A percentile compares a stretch with the other conserved stretches of the same genome.
Evolutionary conservation across 1,140 invertebrate genomes (phyloP).

Genomic region (Drosophila baimaii): DNA sequence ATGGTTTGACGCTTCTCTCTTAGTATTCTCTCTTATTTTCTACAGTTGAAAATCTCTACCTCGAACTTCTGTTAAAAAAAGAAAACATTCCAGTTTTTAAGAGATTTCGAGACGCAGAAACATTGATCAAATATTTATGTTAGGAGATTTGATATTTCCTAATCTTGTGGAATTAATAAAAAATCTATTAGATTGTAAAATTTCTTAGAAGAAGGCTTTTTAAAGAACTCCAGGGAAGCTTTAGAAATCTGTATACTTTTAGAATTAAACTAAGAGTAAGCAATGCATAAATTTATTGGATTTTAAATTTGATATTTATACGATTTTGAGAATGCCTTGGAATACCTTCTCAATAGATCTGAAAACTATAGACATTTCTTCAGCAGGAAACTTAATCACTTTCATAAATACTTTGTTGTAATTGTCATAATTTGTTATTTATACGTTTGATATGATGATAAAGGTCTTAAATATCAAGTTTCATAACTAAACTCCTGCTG

Average conservation of each 20-base stretch:
- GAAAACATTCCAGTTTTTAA: slow-evolving; percentile 13
- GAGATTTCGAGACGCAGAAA: not conserved
- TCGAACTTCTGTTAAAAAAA: slow-evolving; percentile 1
- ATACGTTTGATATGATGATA: too few relatives aligned
- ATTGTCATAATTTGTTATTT: too few relatives aligned
- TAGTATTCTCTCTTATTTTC: slow-evolving; percentile 34
- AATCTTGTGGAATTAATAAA: not conserved
- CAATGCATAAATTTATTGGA: too few relatives aligned
- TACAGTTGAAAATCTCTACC: slow-evolving; percentile 11
- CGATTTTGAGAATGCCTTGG: too few relatives aligned
- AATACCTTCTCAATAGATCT: too few relatives aligned
- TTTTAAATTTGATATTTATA: too few relatives aligned
- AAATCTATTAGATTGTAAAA: not conserved
- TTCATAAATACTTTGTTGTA: too few relatives aligned
- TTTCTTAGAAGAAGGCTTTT: not conserved
- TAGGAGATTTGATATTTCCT: not conserved
- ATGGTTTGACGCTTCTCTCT: slow-evolving; percentile 17
- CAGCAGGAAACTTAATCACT: too few relatives aligned
- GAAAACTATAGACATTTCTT: too few relatives aligned
- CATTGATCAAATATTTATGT: slow-evolving; percentile 1
- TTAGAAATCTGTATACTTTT: not conserved
- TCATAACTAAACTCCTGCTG: too few relatives aligned
- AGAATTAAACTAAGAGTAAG: too few relatives aligned
- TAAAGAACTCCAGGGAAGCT: not conserved
- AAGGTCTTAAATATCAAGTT: too few relatives aligned